Base-by-base conservation (phyloP, 2,797 vertebrate genomes). In the Apogon talboti region DNA sequence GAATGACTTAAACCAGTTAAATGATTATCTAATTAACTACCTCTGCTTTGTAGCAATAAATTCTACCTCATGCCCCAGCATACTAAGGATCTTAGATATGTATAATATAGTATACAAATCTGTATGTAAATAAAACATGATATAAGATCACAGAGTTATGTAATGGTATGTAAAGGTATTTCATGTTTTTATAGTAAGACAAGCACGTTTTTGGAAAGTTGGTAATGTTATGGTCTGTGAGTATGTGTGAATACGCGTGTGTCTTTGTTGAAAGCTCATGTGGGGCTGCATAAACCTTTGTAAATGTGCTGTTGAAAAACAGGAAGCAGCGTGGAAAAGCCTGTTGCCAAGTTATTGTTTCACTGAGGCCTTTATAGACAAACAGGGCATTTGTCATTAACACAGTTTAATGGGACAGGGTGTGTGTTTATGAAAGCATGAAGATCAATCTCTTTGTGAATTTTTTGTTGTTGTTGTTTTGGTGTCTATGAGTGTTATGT, bases 291-390 rank as follows among this genome's bases (percentile, higher is more conserved):
- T 66, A 52, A 71, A 66, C 58, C 45, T 75, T 71, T 79, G 57
- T 67, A 63, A 76, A 71, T 69, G 46, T 68, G 40, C 69, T 78
- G 40, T 40, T 72, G 77, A 84, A 90, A 90, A 92, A 92, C 90
- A 92, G 96, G 84, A 92, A 89, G 78, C 62, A 13, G 66, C 58
- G 48, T 66, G 83, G 87, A 85, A 85, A 80, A 49, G 58, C 56
- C 67, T 62, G n/a, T 74, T 82, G 85, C 91, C 89, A 91, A 84
- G 75, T 83, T 79, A 92, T 91, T 92, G 90, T 92, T 89, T 83
- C 42, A 41, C 15, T 56, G 47, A 44, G 19, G 44, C 18, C 61
- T 56, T 74, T 66, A 58, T 18, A 71, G 71, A 81, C 66, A 76
- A 84, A 74, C 64, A 74, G 56, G 47, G 41, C 42, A 78, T 82